Base-by-base conservation (phyloP, 2,888 invertebrate species). In the Lepas anatifera region DNA sequence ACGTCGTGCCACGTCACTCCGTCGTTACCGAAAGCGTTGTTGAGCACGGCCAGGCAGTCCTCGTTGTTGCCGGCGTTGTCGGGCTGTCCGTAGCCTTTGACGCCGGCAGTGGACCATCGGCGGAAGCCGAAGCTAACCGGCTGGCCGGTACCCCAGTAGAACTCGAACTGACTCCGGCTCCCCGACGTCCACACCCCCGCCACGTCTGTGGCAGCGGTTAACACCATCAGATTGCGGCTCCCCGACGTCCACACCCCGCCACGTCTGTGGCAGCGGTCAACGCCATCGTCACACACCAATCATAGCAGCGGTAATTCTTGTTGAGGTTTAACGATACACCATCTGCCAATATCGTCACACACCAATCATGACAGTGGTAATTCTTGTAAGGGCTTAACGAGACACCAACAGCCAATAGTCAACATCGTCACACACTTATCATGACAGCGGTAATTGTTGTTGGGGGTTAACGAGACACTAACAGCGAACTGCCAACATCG, bases 51-150 rank as follows among this genome's bases (percentile, higher is more conserved):
- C 58, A 58, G 58, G 22, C 58, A 58, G 32, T 58, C 32, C 22
- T 58, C 58, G 32, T 58, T 22, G 58, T 35, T 35, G 32, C 58
- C 58, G 58, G 58, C 58, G 58, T 58, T 58, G 58, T 58, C 58
- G 58, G 58, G 58, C 58, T 58, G 58, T 3, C 58, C 58, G 58
- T 13, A 4, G 32, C 58, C 58, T 0, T 2, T 18, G 58, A 7
- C 22, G 32, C 58, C 58, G 6, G 18, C 6, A 4, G 25, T 29
- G 18, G 58, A 58, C 58, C 58, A 58, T 18, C 22, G 22, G 25
- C 1, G n/a, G 58, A 35, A 58, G 58, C 58, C 18, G 58, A 25
- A 58, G 58, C 35, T 58, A 35, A 35, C 35, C 58, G 58, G 58
- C 32, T 32, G 25, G 58, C 58, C 58, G 3, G 4, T 18, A 35